Evolutionary conservation across 2,888 invertebrate species (phyloP).

Genomic region (Stenichneumon culpator): DNA sequence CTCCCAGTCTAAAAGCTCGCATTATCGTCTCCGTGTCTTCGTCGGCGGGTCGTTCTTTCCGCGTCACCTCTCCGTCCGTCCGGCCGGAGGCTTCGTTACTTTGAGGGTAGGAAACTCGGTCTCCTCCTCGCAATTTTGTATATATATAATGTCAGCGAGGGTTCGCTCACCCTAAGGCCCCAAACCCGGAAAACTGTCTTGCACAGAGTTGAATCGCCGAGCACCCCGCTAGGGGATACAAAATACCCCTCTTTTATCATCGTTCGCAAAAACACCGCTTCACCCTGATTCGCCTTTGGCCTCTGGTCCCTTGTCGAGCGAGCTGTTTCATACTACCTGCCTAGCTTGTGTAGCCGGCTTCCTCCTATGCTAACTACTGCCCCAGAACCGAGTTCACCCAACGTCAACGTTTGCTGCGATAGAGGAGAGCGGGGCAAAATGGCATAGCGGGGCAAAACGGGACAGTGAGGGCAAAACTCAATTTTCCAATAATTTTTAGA

Average conservation of each 20-base stretch:
- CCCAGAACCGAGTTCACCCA: slow-evolving; percentile 7
- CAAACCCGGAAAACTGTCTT: slow-evolving; percentile 28
- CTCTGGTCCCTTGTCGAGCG: slow-evolving; percentile 35
- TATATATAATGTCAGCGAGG: slow-evolving; percentile 21
- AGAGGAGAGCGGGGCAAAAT: too few species aligned
- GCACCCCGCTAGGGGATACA: background rate
- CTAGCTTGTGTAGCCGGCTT: background rate
- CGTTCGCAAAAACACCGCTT: slow-evolving; percentile 42
- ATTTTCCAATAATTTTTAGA: too few species aligned
- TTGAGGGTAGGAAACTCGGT: slow-evolving; percentile 19
- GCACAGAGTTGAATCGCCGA: background rate
- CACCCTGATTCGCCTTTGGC: slow-evolving; percentile 49
- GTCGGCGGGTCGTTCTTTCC: slow-evolving; percentile 1
- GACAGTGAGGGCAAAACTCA: too few species aligned
- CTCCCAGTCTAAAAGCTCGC: background rate
- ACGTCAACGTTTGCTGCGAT: slow-evolving; percentile 12
- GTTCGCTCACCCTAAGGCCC: slow-evolving; percentile 30
- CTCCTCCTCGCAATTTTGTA: slow-evolving; percentile 37
- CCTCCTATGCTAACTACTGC: slow-evolving; percentile 4
- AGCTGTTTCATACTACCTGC: background rate
- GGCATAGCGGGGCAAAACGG: too few species aligned
- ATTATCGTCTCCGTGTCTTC: background rate
- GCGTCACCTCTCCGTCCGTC: slow-evolving; percentile 5
- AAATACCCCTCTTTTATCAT: slow-evolving; percentile 5
- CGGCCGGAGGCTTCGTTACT: slow-evolving; percentile 47